Evolutionary conservation across 2,113 vertebrate species (phyloP).

Genomic region (Tichodroma muraria): DNA sequence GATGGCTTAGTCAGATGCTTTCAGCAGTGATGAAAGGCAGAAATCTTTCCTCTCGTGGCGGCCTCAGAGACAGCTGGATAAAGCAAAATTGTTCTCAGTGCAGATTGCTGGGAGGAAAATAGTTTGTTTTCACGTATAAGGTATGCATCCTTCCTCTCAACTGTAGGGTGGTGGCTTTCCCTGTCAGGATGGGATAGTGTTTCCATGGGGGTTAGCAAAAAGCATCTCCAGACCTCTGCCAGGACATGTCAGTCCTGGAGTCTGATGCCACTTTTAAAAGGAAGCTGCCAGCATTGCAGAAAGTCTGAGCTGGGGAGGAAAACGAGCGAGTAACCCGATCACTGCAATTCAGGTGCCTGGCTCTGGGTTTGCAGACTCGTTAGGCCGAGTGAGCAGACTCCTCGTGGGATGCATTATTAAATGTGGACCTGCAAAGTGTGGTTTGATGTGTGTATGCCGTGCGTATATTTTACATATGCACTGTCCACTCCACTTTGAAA

Average conservation of each 20-base stretch:
- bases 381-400: not conserved
- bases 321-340: not conserved
- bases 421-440: not conserved
- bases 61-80: not conserved
- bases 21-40: constrained; percentile 10
- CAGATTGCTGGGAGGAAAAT: constrained; percentile 1
- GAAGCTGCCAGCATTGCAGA: not conserved
- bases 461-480: rapidly evolving
- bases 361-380: not conserved
- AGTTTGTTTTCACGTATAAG: not conserved
- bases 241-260: not conserved
- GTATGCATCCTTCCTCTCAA: not conserved
- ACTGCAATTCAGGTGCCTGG: not conserved
- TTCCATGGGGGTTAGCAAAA: not conserved
- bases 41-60: not conserved
- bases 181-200: not conserved
- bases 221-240: not conserved
- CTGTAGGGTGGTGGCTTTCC: not conserved
- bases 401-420: not conserved
- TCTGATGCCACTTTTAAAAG: not conserved
- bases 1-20: constrained; percentile 1
- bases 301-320: not conserved
- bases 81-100: not conserved
- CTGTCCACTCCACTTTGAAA: not conserved
- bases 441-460: rapidly evolving